A percentile compares a stretch with the other conserved stretches of the same genome.
phyloP scores from a whole-genome alignment of 1,140 invertebrate species.

The Aphis gossypii region DNA sequence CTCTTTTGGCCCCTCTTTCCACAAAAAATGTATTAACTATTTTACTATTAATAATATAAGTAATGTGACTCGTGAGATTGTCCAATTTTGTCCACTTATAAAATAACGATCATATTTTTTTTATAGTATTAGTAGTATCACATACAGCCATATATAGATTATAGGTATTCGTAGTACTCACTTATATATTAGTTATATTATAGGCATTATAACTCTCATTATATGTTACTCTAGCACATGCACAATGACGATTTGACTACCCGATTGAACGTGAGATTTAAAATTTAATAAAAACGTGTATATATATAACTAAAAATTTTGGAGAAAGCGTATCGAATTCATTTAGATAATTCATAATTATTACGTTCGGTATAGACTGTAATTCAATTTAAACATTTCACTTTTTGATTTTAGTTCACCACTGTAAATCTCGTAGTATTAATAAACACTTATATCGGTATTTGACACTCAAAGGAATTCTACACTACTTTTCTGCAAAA shows the following conservation, averaged over 20 bases:
- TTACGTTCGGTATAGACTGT: background rate
- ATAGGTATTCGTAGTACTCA: background rate
- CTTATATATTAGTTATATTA: background rate
- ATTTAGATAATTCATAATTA: slow-evolving; percentile 1
- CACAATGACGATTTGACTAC: background rate
- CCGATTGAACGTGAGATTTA: background rate
- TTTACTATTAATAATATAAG: background rate
- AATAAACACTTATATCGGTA: background rate
- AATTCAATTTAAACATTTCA: slow-evolving; percentile 32
- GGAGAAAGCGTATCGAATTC: background rate
- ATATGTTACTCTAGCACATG: background rate
- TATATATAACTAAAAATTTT: background rate
- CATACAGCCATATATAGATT: background rate
- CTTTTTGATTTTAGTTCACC: background rate
- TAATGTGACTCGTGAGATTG: background rate
- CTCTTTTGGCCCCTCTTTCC: no score
- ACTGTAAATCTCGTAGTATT: background rate
- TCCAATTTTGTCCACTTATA: background rate
- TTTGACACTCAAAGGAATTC: background rate
- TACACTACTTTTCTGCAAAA: background rate
- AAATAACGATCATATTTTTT: background rate
- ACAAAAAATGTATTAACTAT: background rate
- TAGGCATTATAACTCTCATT: background rate
- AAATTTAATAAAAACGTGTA: background rate
- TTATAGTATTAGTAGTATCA: background rate